Base-by-base conservation (phyloP, 1,140 invertebrate genomes). In the Maniola jurtina region DNA sequence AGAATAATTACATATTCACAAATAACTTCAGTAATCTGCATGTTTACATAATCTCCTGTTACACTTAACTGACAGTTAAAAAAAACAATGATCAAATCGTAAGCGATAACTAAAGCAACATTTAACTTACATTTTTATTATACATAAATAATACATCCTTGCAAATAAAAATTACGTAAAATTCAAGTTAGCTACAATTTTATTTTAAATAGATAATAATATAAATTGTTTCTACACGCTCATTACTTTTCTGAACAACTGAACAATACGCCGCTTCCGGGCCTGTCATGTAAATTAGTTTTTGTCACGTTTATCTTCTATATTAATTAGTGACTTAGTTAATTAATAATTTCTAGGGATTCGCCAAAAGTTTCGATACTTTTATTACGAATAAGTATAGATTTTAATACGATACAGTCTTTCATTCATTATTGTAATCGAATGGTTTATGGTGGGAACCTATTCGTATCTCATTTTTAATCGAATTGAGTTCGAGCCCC, bases 1-100 rank as follows among this genome's bases (percentile, higher is more conserved):
- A 90, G 85, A 90, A 85, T 90, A 88, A 90, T 90, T 90, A 90
- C 88, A 90, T 90, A 90, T 90, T 90, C 88, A 90, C 88, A 90
- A 87, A 87, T 84, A 89, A 86, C 86, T 78, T 84, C 77, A 78
- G 76, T 85, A 77, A 73, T 79, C 77, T 76, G 78, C 75, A 78
- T 79, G 15, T 81, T 81, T 76, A 81, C 78, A 84, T 83, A 84
- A 83, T 82, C 77, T 81, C 76, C 77, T 79, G 72, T 78, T 80
- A 78, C 42, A 45, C 13, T 45, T 80, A 85, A 86, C 80, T 79
- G 80, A 80, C 80, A 79, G 73, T 55, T 83, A 81, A 85, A 88
- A n/a, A 87, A 88, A 87, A 84, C 81, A 86, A 86, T 84, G 62
- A 78, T 84, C 76, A 74, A 82, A 86, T 79, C 76, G 79, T 80